A percentile compares a stretch with the other conserved stretches of the same genome.
Conservation (phyloP, 2,797 vertebrate species). For the Astyanax mexicanus region DNA sequence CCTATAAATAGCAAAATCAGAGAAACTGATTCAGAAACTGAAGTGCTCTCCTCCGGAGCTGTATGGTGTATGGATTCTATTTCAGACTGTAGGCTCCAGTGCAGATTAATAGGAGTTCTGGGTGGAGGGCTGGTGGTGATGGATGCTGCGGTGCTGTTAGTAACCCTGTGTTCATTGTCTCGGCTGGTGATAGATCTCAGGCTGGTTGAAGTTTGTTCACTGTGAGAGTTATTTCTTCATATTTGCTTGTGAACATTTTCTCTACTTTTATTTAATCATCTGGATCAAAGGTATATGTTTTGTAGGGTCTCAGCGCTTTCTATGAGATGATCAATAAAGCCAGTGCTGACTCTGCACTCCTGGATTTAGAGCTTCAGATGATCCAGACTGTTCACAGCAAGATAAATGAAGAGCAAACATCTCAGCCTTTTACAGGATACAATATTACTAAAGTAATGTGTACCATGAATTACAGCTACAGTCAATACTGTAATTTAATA, state of each 20-base stretch:
- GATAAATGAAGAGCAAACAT: neutral
- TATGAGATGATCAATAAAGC: neutral
- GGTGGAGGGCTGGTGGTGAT: neutral
- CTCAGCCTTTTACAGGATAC: neutral
- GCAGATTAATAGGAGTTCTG: neutral
- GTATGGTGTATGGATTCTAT: neutral
- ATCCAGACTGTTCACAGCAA: neutral
- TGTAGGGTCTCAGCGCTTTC: conserved; percentile 23
- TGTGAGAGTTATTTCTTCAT: neutral
- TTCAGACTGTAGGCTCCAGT: neutral
- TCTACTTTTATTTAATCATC: conserved; percentile 36
- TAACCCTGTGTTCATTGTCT: neutral
- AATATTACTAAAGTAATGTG: neutral
- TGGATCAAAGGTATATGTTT: conserved; percentile 27
- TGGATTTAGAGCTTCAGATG: neutral
- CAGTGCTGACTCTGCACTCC: neutral
- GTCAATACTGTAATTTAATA: no score
- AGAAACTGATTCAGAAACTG: no score
- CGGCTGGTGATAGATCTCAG: neutral
- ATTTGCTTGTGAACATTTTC: conserved; percentile 11
- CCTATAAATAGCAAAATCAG: no score
- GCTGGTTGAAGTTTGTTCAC: neutral
- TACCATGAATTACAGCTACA: no score
- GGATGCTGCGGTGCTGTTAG: neutral
- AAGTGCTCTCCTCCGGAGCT: no score